A percentile compares a stretch with the other conserved stretches of the same genome.
Conservation (phyloP, 2,888 invertebrate genomes). For the Agonum fuliginosum region DNA sequence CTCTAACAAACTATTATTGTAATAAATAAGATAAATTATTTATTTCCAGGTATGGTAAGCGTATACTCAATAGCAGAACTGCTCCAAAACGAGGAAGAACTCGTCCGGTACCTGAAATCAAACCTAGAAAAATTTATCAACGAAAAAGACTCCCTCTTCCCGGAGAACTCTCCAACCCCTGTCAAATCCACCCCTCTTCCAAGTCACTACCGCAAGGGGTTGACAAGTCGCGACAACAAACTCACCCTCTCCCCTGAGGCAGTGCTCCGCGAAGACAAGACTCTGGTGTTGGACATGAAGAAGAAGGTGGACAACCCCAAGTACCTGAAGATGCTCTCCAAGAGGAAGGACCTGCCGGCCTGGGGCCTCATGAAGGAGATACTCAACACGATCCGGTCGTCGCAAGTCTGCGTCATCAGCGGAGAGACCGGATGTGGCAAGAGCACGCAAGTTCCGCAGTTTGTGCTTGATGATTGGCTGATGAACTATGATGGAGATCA, state of each 20-base stretch:
- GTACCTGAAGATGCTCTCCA: slow-evolving; percentile 80
- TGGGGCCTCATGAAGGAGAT: slow-evolving; percentile 83
- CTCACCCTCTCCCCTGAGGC: slow-evolving; percentile 74
- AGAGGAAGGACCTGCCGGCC: slow-evolving; percentile 81
- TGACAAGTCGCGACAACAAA: slow-evolving; percentile 76
- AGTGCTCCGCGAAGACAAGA: slow-evolving; percentile 77
- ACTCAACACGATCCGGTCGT: slow-evolving; percentile 78
- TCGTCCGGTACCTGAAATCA: slow-evolving; percentile 77
- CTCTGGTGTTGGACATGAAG: slow-evolving; percentile 78
- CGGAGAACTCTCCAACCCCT: slow-evolving; percentile 66
- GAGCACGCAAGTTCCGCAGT: slow-evolving; percentile 95
- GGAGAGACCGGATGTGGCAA: slow-evolving; percentile 92
- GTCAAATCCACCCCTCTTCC: slow-evolving; percentile 70
- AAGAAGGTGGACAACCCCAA: slow-evolving; percentile 77
- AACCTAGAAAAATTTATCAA: slow-evolving; percentile 79
- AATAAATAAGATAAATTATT: no score
- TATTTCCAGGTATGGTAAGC: slow-evolving; percentile 75
- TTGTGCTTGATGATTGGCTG: slow-evolving; percentile 91
- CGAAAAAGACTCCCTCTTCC: slow-evolving; percentile 73
- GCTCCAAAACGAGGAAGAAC: slow-evolving; percentile 81
- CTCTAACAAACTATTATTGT: no score
- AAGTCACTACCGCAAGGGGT: slow-evolving; percentile 80
- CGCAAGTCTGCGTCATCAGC: slow-evolving; percentile 82
- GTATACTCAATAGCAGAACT: slow-evolving; percentile 84
- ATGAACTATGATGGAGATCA: slow-evolving; percentile 77